Evolutionary conservation across 2,888 invertebrate species (phyloP).

Genomic region (Drosophila formosana): DNA sequence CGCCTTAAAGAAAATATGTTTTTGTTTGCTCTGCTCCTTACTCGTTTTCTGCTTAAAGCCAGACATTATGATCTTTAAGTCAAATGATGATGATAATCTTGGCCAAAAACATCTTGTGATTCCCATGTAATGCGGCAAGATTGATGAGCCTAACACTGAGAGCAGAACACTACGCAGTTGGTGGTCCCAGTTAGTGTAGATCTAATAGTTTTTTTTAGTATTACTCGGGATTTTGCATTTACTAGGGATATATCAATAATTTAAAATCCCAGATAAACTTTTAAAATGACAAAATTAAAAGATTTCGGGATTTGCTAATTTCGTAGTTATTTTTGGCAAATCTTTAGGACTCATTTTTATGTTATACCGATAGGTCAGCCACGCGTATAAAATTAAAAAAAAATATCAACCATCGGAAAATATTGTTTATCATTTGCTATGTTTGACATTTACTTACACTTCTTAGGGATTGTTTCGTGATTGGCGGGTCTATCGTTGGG

Average conservation of each 20-base stretch:
- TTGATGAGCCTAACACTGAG: constrained; percentile 47
- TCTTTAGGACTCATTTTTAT: too few species aligned
- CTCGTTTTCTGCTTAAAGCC: constrained; percentile 18
- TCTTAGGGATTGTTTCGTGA: too few species aligned
- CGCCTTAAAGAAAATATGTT: constrained; percentile 26
- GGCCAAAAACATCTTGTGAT: constrained; percentile 42
- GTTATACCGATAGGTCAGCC: too few species aligned
- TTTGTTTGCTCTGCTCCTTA: constrained; percentile 12
- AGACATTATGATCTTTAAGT: constrained; percentile 50
- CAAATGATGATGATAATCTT: constrained; percentile 54
- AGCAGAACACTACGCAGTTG: constrained; percentile 18
- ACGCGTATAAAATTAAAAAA: too few species aligned
- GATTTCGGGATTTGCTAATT: too few species aligned
- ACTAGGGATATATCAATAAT: not conserved
- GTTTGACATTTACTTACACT: too few species aligned
- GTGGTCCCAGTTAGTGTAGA: constrained; percentile 31
- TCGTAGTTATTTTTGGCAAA: too few species aligned
- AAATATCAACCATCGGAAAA: too few species aligned
- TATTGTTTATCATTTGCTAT: too few species aligned
- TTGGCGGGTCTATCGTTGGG: too few species aligned
- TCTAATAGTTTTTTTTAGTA: constrained; percentile 14
- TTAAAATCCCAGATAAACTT: not conserved
- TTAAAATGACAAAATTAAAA: too few species aligned
- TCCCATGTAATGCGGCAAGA: constrained; percentile 58
- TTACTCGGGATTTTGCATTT: not conserved